Percentiles rank a stretch among this genome's conserved stretches.
These are phyloP conservation scores for Cyanoderma ruficeps DNA, from an alignment of 2,113 vertebrate genomes.

Conservation along the genomic window DNA sequence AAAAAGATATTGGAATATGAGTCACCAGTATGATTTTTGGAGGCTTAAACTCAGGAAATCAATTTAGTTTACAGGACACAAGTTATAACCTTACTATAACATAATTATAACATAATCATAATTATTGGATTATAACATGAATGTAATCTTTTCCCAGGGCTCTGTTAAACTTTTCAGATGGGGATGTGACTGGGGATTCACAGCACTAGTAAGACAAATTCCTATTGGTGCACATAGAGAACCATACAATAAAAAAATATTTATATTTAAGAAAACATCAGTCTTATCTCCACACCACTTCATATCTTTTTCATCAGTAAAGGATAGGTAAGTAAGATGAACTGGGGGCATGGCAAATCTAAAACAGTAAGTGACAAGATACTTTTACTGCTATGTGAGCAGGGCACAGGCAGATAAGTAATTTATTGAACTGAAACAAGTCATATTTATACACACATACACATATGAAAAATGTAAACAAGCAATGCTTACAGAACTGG, in stretches of 20 bases:
- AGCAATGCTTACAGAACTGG: background rate
- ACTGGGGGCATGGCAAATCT: background rate
- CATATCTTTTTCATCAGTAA: background rate
- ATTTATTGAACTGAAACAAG: background rate
- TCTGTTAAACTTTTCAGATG: background rate
- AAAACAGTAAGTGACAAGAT: background rate
- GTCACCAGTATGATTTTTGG: background rate
- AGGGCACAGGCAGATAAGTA: background rate
- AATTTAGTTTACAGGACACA: background rate
- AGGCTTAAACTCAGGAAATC: background rate
- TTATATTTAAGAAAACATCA: background rate
- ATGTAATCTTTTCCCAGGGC: background rate
- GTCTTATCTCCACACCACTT: background rate
- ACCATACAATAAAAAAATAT: background rate
- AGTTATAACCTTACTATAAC: background rate
- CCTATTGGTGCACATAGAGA: background rate
- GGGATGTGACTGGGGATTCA: background rate
- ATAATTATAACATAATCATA: background rate
- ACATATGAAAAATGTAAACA: background rate
- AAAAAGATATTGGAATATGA: background rate
- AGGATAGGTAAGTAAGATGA: background rate
- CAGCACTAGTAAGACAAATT: background rate
- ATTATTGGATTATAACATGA: background rate
- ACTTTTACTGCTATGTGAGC: background rate
- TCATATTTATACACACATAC: background rate